These are phyloP conservation scores for Cabera pusaria DNA, from an alignment of 2,888 invertebrate species.

Conservation along the genomic window DNA sequence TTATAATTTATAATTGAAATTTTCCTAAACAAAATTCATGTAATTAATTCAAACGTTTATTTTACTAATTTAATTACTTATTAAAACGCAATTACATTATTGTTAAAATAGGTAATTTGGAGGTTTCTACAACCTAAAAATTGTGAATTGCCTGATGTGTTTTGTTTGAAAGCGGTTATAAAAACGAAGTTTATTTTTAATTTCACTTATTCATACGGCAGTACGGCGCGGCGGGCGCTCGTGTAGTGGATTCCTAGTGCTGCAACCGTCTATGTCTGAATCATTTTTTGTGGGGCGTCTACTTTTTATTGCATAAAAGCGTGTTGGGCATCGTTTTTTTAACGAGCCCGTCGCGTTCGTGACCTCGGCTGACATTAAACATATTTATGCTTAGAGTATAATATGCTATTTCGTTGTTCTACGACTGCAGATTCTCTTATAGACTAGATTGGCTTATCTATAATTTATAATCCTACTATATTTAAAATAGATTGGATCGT, in stretches of 20 bases:
- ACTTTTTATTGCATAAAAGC: slow-evolving; percentile 61
- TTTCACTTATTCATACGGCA: slow-evolving; percentile 4
- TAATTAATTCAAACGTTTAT: no score
- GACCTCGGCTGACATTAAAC: slow-evolving; percentile 74
- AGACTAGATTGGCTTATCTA: no score
- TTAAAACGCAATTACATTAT: not conserved
- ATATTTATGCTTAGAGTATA: slow-evolving; percentile 64
- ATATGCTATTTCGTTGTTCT: slow-evolving; percentile 43
- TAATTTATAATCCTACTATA: no score
- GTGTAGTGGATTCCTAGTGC: slow-evolving; percentile 14
- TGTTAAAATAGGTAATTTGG: no score
- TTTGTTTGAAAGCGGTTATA: not conserved
- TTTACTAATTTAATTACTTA: not conserved
- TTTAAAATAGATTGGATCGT: no score
- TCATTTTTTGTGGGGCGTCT: slow-evolving; percentile 70
- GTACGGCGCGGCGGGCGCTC: slow-evolving; percentile 5
- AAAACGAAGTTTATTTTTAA: slow-evolving; percentile 8
- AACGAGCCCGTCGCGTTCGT: slow-evolving; percentile 59
- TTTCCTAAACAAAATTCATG: no score
- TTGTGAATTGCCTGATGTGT: no score
- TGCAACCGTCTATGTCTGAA: slow-evolving; percentile 44
- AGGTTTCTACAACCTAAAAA: no score
- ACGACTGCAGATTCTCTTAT: not conserved
- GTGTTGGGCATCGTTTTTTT: slow-evolving; percentile 67
- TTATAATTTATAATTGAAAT: no score